These are phyloP conservation scores for Magallana ariakensis DNA, from an alignment of 1,140 invertebrate species.

Conservation along the genomic window DNA sequence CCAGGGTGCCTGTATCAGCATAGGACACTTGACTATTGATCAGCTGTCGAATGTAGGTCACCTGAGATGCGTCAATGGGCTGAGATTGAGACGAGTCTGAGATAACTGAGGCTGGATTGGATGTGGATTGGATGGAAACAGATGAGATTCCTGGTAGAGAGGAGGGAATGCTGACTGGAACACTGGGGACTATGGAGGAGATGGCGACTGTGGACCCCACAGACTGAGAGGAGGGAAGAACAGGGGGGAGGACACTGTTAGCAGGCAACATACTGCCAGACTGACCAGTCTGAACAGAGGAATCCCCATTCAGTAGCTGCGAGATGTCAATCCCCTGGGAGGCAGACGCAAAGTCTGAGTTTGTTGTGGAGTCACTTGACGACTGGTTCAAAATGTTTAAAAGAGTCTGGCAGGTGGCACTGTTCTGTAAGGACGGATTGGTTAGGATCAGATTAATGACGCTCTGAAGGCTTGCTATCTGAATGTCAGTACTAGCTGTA, in stretches of 20 bases:
- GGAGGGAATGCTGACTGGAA: background rate
- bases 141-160: background rate
- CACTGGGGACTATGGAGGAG: background rate
- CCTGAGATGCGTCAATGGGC: constrained; percentile 12
- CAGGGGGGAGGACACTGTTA: background rate
- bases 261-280: background rate
- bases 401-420: background rate
- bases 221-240: background rate
- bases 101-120: background rate
- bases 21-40: background rate
- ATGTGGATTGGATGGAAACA: background rate
- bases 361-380: constrained; percentile 5
- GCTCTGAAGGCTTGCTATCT: constrained; percentile 1
- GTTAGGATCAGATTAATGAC: background rate
- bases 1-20: constrained; percentile 8
- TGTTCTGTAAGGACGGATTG: constrained; percentile 30
- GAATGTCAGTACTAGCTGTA: background rate
- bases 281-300: background rate
- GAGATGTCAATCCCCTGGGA: constrained; percentile 19
- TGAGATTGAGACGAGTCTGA: background rate
- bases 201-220: background rate
- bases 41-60: constrained; percentile 3
- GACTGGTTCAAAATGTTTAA: constrained; percentile 4
- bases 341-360: background rate
- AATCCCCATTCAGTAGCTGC: background rate